phyloP scores from a whole-genome alignment of 1,140 invertebrate genomes.

The Orchesella cincta region DNA sequence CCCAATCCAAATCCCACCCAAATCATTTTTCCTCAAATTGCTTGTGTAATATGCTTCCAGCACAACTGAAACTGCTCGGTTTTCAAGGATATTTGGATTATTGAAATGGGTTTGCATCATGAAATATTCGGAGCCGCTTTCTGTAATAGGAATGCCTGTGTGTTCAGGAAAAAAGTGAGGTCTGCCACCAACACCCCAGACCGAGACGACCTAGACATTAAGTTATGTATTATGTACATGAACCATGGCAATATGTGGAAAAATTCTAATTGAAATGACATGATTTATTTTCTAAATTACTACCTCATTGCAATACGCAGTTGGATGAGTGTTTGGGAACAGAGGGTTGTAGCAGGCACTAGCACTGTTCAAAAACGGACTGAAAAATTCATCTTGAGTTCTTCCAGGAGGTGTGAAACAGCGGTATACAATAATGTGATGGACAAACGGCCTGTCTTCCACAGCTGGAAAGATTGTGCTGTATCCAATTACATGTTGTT shows the following conservation, averaged over 20 bases:
- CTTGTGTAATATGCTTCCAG: conserved; percentile 3
- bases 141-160: not conserved
- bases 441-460: not conserved
- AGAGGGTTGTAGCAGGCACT: not conserved
- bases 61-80: not conserved
- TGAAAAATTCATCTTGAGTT: not conserved
- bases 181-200: not conserved
- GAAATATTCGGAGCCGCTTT: conserved; percentile 3
- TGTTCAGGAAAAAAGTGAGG: conserved; percentile 6
- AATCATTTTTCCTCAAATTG: not conserved
- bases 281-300: too few relatives aligned
- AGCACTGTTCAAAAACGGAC: too few relatives aligned
- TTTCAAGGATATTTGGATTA: not conserved
- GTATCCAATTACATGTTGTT: conserved; percentile 13
- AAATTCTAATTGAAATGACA: too few relatives aligned
- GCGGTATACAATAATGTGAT: not conserved
- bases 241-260: too few relatives aligned
- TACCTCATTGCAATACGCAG: too few relatives aligned
- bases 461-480: not conserved
- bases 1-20: not conserved
- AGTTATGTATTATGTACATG: too few relatives aligned
- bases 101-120: conserved; percentile 21
- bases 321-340: too few relatives aligned
- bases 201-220: too few relatives aligned
- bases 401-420: not conserved